Conservation (phyloP, 2,888 invertebrate species). For the Eucera pruinosa region DNA sequence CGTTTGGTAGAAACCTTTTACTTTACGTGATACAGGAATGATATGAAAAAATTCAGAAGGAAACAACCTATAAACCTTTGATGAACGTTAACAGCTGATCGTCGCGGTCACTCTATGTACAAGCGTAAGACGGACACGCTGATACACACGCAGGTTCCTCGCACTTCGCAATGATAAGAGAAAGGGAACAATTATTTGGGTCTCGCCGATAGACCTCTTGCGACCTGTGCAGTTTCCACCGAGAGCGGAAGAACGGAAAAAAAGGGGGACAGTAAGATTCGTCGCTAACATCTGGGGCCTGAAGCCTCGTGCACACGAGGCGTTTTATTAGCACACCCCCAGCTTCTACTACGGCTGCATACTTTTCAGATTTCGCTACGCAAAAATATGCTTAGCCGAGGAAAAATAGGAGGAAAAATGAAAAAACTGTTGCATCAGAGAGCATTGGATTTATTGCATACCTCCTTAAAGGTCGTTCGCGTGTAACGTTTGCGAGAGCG, state of each 20-base stretch:
- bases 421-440: not conserved
- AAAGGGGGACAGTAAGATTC: constrained; percentile 49
- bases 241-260: constrained; percentile 54
- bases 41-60: not conserved
- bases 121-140: constrained; percentile 14
- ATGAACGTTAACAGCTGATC: constrained; percentile 71
- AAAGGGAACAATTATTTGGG: constrained; percentile 31
- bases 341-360: constrained; percentile 10
- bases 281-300: constrained; percentile 61
- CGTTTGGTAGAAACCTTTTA: constrained; percentile 30
- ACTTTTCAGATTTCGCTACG: constrained; percentile 22
- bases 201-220: constrained; percentile 44
- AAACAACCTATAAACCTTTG: constrained; percentile 51
- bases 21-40: constrained; percentile 17
- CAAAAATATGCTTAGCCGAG: not conserved
- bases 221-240: constrained; percentile 60
- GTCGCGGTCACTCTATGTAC: constrained; percentile 43
- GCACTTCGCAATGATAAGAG: constrained; percentile 42
- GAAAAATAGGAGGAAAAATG: not conserved
- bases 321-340: constrained; percentile 36
- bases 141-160: constrained; percentile 40
- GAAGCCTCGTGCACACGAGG: constrained; percentile 63
- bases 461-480: constrained; percentile 20
- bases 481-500: constrained; percentile 4
- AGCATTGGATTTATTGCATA: constrained; percentile 12